Percentiles rank a stretch among this genome's conserved stretches.
Evolutionary conservation across 2,113 vertebrate genomes (phyloP).

Genomic region (Syngnathoides biaculeatus): DNA sequence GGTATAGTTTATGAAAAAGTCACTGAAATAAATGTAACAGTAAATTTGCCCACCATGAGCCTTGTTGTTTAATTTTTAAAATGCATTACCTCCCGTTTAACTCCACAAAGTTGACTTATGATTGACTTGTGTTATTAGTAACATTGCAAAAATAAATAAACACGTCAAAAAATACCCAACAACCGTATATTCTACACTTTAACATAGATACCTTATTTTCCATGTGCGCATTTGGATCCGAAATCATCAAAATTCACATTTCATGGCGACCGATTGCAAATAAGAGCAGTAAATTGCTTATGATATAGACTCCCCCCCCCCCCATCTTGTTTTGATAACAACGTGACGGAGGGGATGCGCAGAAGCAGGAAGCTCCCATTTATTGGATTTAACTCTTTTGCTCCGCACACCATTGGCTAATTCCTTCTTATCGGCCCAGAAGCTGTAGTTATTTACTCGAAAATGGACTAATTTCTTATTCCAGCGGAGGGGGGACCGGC

Average conservation of each 20-base stretch:
- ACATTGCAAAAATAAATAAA: background rate
- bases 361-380: constrained; percentile 48
- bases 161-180: too few relatives aligned
- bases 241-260: background rate
- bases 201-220: background rate
- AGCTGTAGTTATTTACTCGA: constrained; percentile 82
- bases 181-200: background rate
- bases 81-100: background rate
- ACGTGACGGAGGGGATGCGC: constrained; percentile 46
- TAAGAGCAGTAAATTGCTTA: constrained; percentile 36
- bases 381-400: constrained; percentile 69
- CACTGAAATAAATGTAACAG: background rate
- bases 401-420: constrained; percentile 74
- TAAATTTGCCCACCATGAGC: background rate
- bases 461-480: constrained; percentile 85
- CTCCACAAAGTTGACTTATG: background rate
- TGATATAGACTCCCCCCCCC: constrained; percentile 22
- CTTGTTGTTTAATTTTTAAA: background rate
- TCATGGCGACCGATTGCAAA: background rate
- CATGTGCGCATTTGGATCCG: background rate
- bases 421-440: constrained; percentile 74
- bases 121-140: background rate
- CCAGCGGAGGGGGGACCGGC: constrained; percentile 74
- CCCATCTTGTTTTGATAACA: constrained; percentile 54
- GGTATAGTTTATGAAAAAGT: background rate